phyloP scores from a whole-genome alignment of 2,113 vertebrate genomes.

The Ceuthmochares aereus region DNA sequence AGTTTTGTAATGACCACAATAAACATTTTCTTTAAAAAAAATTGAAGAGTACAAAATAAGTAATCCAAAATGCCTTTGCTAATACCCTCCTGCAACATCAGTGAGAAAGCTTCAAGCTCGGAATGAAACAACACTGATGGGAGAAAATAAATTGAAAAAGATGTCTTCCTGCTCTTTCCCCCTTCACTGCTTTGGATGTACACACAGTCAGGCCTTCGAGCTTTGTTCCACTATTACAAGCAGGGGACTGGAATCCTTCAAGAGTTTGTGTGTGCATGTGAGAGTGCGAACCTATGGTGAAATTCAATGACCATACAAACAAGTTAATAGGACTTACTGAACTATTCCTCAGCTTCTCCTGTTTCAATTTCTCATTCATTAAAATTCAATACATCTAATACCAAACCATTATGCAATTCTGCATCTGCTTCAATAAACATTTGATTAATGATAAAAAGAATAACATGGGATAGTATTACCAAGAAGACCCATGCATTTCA shows the following conservation, averaged over 20 bases:
- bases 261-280: not conserved
- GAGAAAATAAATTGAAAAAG: not conserved
- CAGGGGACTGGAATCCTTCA: not conserved
- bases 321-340: not conserved
- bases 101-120: not conserved
- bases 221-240: not conserved
- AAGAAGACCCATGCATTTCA: not conserved
- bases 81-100: not conserved
- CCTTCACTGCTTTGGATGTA: not conserved
- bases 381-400: not conserved
- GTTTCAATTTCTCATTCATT: not conserved
- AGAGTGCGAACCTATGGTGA: accelerated
- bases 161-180: not conserved
- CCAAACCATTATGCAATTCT: not conserved
- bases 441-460: not conserved
- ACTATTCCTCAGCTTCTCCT: not conserved
- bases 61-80: not conserved
- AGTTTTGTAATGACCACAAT: not conserved
- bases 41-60: not conserved
- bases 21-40: not conserved
- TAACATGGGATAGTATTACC: not conserved
- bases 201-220: not conserved
- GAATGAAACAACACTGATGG: not conserved
- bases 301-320: not conserved
- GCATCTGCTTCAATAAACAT: not conserved